These are phyloP conservation scores for Tiliacea aurago DNA, from an alignment of 2,888 invertebrate species.

Conservation along the genomic window DNA sequence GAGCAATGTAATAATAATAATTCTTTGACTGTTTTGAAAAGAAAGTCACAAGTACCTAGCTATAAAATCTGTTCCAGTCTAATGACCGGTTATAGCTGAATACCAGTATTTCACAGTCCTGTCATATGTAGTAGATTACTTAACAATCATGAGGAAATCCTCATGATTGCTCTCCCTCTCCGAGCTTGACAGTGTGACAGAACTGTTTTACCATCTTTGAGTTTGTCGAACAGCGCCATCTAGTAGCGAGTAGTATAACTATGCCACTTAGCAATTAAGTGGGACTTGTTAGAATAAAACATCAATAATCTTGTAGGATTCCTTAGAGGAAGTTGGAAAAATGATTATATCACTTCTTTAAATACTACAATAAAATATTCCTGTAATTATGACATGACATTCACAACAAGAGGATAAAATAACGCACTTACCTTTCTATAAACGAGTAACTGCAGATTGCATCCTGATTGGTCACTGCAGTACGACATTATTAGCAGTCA, in stretches of 20 bases:
- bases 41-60: too few relatives aligned
- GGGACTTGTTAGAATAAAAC: constrained; percentile 33
- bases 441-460: too few relatives aligned
- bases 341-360: neutral
- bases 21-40: too few relatives aligned
- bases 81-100: too few relatives aligned
- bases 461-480: too few relatives aligned
- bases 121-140: too few relatives aligned
- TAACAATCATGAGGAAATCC: too few relatives aligned
- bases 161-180: constrained; percentile 63
- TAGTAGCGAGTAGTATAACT: constrained; percentile 73
- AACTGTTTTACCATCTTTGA: constrained; percentile 62
- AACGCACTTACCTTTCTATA: constrained; percentile 61
- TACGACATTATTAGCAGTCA: too few relatives aligned
- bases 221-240: constrained; percentile 74
- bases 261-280: constrained; percentile 33
- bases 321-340: neutral
- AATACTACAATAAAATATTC: neutral
- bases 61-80: too few relatives aligned
- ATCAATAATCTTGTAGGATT: constrained; percentile 31
- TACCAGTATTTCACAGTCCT: too few relatives aligned
- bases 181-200: constrained; percentile 49
- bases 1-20: too few relatives aligned
- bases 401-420: constrained; percentile 16
- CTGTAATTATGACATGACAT: neutral